Conservation (phyloP, 2,797 vertebrate genomes). For the Microctenopoma lineatum region DNA sequence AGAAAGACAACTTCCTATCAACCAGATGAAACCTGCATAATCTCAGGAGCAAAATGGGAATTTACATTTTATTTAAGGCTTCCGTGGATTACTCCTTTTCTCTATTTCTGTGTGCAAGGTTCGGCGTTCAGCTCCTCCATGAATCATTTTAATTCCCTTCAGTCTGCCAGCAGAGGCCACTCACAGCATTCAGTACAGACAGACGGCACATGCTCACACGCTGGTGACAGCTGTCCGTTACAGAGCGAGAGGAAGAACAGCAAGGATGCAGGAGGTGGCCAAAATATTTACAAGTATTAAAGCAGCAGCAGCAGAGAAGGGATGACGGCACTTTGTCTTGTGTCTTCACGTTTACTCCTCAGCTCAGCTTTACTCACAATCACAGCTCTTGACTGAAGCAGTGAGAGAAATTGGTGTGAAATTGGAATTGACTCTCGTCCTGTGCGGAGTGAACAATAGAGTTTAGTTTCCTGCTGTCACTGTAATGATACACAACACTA, state of each 20-base stretch:
- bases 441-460: conserved; percentile 44
- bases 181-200: conserved; percentile 91
- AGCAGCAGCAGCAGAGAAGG: conserved; percentile 7
- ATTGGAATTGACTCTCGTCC: conserved; percentile 59
- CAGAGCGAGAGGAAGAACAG: conserved; percentile 41
- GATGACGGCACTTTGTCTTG: conserved; percentile 39
- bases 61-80: conserved; percentile 24
- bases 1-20: conserved; percentile 25
- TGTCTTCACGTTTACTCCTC: conserved; percentile 56
- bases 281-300: conserved; percentile 2
- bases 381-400: conserved; percentile 52
- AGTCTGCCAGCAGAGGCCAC: conserved; percentile 98
- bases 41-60: conserved; percentile 10
- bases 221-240: conserved; percentile 67
- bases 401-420: conserved; percentile 63
- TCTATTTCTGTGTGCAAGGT: not conserved
- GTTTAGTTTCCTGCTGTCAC: conserved; percentile 46
- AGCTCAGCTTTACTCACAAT: conserved; percentile 41
- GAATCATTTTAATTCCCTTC: conserved; percentile 88
- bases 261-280: not conserved
- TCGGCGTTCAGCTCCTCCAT: conserved; percentile 58
- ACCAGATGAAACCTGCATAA: conserved; percentile 7
- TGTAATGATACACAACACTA: conserved; percentile 43
- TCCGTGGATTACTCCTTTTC: not conserved
- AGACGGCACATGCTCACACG: conserved; percentile 53